Evolutionary conservation across 2,113 vertebrate species (phyloP), one percentile per base, ranked within the genome.

Genomic region (Ginglymostoma cirratum): DNA sequence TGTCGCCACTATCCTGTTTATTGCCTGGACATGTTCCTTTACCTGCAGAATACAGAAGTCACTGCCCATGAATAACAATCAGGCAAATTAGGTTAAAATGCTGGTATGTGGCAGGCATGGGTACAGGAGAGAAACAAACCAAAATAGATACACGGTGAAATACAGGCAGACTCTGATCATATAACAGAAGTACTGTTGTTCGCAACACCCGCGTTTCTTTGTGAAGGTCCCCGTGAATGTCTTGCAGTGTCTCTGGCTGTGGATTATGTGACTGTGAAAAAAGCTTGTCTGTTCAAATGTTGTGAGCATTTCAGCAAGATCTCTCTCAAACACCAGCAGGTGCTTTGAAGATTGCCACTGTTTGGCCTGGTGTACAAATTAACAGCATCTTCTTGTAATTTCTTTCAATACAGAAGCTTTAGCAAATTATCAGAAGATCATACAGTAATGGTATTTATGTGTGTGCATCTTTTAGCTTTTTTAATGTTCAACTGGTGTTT

Each of bases 381-480:
- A 92, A 92, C 87, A 61, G 34, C 61, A 92, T 67, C 89, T 92
- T n/a, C 34, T 38, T 17, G 17, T 66, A 61, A 66, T 93, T 93
- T 93, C 5, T 42, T 66, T 93, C 89, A 93, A 93, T 93, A 93
- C 89, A 93, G 89, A 93, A 93, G 89, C 89, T 93, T n/a, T 66
- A n/a, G 55, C 89, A 93, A 93, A 93, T 93, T 66, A 93, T 93
- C 89, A 93, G 89, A 93, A 21, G 61, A 66, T 61, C 52, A n/a
- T 65, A 17, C 61, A n/a, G n/a, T 38, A n/a, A 17, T 93, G 55
- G 30, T 61, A 12, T 66, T n/a, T 83, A 38, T 42, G 78, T 83
- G 80, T 45, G 80, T 83, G 61, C 61, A 66, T 38, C 17, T 93
- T 93, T 93, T 42, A 21, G 38, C 42, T 21, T 19, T 30, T 92